Evolutionary conservation across 2,888 invertebrate species (phyloP).

Genomic region (Steinernema hermaphroditum): DNA sequence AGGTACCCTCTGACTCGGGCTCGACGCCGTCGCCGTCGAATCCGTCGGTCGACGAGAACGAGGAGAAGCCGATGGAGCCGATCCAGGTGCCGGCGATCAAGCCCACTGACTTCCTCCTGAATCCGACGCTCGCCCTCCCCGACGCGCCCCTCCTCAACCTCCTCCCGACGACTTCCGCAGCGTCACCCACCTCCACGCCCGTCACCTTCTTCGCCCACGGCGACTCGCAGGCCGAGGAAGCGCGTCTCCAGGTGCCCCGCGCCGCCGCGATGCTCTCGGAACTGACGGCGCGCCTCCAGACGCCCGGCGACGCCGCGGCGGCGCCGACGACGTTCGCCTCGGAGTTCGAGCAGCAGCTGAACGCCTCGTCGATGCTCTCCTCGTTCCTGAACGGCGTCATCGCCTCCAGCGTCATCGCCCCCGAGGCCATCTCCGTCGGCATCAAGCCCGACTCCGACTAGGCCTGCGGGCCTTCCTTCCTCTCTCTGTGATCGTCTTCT

Average conservation of each 20-base stretch:
- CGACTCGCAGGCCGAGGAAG: slow-evolving; percentile 12
- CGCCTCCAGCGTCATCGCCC: neutral
- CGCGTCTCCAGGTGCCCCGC: slow-evolving; percentile 17
- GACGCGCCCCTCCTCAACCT: slow-evolving; percentile 17
- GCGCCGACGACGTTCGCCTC: neutral
- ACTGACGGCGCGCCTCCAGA: slow-evolving; percentile 23
- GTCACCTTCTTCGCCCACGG: neutral
- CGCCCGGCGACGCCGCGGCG: neutral
- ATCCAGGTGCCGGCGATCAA: slow-evolving; percentile 11
- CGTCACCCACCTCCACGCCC: neutral
- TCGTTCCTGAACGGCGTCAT: slow-evolving; percentile 18
- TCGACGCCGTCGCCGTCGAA: slow-evolving; percentile 28
- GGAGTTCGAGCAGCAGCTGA: slow-evolving; percentile 2
- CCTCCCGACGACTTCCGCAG: neutral
- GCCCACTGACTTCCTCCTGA: slow-evolving; percentile 16
- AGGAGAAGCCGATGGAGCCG: slow-evolving; percentile 4
- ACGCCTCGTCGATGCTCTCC: slow-evolving; percentile 8
- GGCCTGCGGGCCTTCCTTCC: neutral
- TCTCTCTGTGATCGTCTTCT: slow-evolving; percentile 24
- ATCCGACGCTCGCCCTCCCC: neutral
- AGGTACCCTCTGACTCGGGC: slow-evolving; percentile 17
- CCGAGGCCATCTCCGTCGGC: slow-evolving; percentile 20
- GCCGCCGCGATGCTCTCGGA: slow-evolving; percentile 22
- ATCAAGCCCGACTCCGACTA: slow-evolving; percentile 24
- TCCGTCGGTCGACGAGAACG: neutral